These are phyloP conservation scores for Neodontobutis hainanensis DNA, from an alignment of 2,113 vertebrate genomes.

Conservation along the genomic window DNA sequence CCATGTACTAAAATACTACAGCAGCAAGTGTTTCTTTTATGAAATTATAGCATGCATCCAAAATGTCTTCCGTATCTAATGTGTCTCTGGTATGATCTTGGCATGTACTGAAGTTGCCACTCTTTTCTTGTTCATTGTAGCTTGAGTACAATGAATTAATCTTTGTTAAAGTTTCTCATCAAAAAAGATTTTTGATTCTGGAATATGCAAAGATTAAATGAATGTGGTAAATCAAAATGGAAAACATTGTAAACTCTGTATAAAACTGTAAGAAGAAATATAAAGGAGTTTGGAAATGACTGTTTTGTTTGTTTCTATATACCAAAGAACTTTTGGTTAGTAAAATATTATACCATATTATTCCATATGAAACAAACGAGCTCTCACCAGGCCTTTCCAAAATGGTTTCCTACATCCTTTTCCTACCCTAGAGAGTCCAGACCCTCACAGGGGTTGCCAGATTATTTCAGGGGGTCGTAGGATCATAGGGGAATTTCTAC, in stretches of 20 bases:
- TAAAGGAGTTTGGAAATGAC: not conserved
- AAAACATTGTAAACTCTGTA: not conserved
- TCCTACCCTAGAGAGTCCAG: too few species aligned
- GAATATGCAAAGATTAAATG: too few species aligned
- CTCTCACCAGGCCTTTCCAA: not conserved
- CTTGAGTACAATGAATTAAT: slow-evolving; percentile 47
- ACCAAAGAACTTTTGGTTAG: too few species aligned
- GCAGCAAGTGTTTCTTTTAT: not conserved
- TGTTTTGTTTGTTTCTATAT: not conserved
- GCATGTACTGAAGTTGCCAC: not conserved
- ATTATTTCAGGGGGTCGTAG: too few species aligned
- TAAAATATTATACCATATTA: too few species aligned
- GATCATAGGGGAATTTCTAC: too few species aligned
- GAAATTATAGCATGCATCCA: slow-evolving; percentile 10
- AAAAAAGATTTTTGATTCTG: not conserved
- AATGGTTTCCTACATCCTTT: too few species aligned
- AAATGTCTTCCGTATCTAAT: slow-evolving; percentile 1
- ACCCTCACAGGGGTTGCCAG: too few species aligned
- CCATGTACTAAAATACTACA: slow-evolving; percentile 26
- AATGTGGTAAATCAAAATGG: not conserved
- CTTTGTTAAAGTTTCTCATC: slow-evolving; percentile 34
- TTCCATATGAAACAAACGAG: too few species aligned
- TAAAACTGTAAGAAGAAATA: not conserved
- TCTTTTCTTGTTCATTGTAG: slow-evolving; percentile 6
- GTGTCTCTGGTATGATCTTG: slow-evolving; percentile 14